Evolutionary conservation across 35 echinoderm and acorn worm genomes (phyloP).

Genomic region (Anneissia japonica): DNA sequence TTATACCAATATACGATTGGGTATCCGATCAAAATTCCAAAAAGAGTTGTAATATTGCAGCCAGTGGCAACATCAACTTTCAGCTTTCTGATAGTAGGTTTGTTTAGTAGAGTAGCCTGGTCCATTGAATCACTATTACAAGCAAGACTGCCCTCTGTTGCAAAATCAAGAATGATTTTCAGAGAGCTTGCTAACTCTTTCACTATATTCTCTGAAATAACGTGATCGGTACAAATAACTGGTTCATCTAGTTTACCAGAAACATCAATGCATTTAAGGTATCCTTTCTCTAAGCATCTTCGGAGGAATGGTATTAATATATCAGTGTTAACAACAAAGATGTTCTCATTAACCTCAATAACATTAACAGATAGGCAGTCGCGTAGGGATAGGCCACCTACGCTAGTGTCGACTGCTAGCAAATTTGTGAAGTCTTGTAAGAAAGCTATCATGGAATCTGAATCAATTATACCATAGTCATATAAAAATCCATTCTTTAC

Average conservation of each 20-base stretch:
- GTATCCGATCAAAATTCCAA: slow-evolving; percentile 21
- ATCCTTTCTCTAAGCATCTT: neutral
- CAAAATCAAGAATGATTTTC: neutral
- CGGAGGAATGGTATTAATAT: neutral
- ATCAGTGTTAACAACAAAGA: neutral
- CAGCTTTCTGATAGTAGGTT: neutral
- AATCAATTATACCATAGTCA: slow-evolving; percentile 12
- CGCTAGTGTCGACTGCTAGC: neutral
- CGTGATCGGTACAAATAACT: neutral
- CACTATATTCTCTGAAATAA: neutral
- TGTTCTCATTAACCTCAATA: neutral
- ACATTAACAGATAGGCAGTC: neutral
- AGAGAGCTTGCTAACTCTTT: neutral
- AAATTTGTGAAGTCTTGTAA: neutral
- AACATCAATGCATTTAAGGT: neutral
- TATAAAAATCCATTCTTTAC: slow-evolving; percentile 11
- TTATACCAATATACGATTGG: slow-evolving; percentile 15
- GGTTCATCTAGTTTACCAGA: neutral
- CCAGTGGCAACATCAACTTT: neutral
- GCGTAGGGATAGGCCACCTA: neutral
- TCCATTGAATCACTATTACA: neutral
- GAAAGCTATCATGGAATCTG: neutral
- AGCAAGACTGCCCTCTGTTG: neutral
- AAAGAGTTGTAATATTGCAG: neutral
- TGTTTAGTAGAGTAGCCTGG: no score